Evolutionary conservation across 1,140 invertebrate species (phyloP), one percentile per base, ranked within the genome.

Genomic region (Campoletis sonorensis): DNA sequence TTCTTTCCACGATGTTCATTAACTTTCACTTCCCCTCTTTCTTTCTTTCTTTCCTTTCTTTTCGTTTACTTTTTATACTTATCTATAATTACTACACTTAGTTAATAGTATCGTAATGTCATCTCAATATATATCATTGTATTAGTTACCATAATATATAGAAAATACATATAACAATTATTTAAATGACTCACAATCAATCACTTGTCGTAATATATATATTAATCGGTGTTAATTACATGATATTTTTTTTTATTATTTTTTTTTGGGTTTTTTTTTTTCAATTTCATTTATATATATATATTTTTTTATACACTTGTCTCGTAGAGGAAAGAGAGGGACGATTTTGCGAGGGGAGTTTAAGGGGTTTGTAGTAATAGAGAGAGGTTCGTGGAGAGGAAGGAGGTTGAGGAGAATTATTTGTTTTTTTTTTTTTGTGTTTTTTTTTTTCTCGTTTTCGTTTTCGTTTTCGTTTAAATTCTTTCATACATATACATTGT

Each of bases 91-190:
- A 87, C 89, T 91, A 90, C 87, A 88, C 86, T 91, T 90, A 91
- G 86, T 90, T 88, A 88, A 90, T 90, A 90, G 87, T 89, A 89
- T 84, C 88, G 86, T 90, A 90, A 90, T 90, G 84, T 90, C 86
- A 89, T 90, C 87, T 89, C 87, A 90, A 87, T 87, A 90, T 89
- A 88, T 88, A 86, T 85, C 81, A 87, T 87, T 83, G 83, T 86
- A 85, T 88, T 88, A 87, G 87, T 88, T 83, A 88, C 86, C 86
- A 85, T 90, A 90, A 89, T 91, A 90, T 90, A 91, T 90, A 90
- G 89, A 91, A 91, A 90, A 91, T 91, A 90, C 90, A 90, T 90
- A 87, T 90, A 91, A 91, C 89, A 91, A 91, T 90, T 90, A 91
- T 91, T 90, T 90, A 90, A 90, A 90, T 90, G 88, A 88, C 87